Evolutionary conservation across 2,888 invertebrate genomes (phyloP), one percentile per base, ranked within the genome.

Genomic region (Gibbula magus): DNA sequence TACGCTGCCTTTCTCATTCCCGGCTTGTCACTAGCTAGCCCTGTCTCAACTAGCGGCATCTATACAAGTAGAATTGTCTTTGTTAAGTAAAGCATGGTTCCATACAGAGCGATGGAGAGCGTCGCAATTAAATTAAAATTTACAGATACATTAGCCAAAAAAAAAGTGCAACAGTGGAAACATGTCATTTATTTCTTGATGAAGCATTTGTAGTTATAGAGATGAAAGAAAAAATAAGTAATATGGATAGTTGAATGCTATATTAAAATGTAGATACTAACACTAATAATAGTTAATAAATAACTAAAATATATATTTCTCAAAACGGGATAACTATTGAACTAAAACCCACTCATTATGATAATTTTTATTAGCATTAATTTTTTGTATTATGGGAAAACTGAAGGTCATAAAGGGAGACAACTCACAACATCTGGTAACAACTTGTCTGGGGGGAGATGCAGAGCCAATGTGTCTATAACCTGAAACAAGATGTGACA

Each of bases 391-490:
- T 35, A 8, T 5, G 8, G 1, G 45, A 5, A 45, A 45, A 13
- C 5, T 45, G 45, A 45, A 35, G 35, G 35, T 35, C 4, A 10
- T 45, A 45, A 45, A 10, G 45, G 45, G 45, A 10, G 10, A 45
- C 45, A 8, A 89, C 93, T 92, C 92, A 96, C 94, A 91, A 96
- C 92, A 88, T 95, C 95, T 35, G 95, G 95, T 84, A 96, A 94
- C 25, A 96, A 93, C 91, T 96, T 96, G 86, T 96, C 96, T 16
- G 96, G 96, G 5, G 96, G 96, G 54, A 96, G 94, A 93, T 96
- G 95, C 16, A 96, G 93, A 51, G 96, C 96, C 89, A 96, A 93
- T 73, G 95, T 92, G 92, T 96, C 96, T 82, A 96, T 93, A 5
- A 96, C 95, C 93, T 93, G 86, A 2, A 84, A 83, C 32, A 73